A percentile compares a stretch with the other conserved stretches of the same genome.
Conservation (phyloP, 2,888 invertebrate genomes). For the Andrena fulva region DNA sequence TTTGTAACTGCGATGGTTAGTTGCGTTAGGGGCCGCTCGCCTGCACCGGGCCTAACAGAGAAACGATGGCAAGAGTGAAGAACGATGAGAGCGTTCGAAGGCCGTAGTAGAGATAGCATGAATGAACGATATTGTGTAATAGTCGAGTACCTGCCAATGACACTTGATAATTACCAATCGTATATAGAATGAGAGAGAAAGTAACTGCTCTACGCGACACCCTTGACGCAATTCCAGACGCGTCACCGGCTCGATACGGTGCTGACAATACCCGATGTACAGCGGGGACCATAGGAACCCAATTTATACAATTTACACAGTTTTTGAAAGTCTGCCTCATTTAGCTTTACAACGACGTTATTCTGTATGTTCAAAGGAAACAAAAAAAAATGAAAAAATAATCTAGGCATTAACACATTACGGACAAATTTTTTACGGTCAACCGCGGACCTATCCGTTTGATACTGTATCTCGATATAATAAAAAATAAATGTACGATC, state of each 20-base stretch:
- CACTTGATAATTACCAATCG: conserved; percentile 26
- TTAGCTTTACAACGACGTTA: neutral
- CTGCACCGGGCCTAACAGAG: conserved; percentile 4
- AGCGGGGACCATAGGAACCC: neutral
- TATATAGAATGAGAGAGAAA: conserved; percentile 69
- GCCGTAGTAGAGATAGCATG: neutral
- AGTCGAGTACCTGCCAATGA: conserved; percentile 64
- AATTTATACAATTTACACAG: conserved; percentile 30
- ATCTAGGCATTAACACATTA: conserved; percentile 21
- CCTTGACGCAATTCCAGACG: conserved; percentile 72
- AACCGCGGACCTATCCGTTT: neutral
- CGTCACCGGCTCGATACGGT: neutral
- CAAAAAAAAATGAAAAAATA: conserved; percentile 3
- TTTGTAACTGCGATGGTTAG: conserved; percentile 4
- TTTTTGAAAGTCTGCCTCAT: no score
- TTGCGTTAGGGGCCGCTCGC: conserved; percentile 4
- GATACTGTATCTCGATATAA: neutral
- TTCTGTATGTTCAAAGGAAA: neutral
- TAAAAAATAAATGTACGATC: conserved; percentile 20
- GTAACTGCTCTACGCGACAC: conserved; percentile 42
- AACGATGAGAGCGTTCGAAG: neutral
- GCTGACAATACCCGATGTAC: neutral
- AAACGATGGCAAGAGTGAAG: neutral
- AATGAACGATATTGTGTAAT: conserved; percentile 16
- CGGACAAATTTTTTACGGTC: conserved; percentile 15